Percentiles rank a stretch among this genome's conserved stretches.
These are phyloP conservation scores for Polydrusus tereticollis DNA, from an alignment of 2,888 invertebrate species.

Conservation along the genomic window DNA sequence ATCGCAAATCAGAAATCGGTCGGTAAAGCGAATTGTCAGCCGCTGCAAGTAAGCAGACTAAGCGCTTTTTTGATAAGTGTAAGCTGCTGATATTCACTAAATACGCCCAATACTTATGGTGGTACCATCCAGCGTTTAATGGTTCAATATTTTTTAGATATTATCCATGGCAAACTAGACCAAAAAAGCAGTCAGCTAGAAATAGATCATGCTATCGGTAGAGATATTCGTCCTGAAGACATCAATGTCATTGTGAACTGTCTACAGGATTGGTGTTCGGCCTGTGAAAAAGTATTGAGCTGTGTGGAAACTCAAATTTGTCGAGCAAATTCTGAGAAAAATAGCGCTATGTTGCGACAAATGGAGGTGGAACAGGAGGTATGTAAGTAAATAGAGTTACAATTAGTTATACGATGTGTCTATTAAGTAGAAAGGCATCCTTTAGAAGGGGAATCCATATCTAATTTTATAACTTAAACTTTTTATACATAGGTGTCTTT, in stretches of 20 bases:
- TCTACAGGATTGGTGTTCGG: constrained; percentile 89
- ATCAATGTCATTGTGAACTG: constrained; percentile 85
- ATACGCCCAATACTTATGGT: too few species aligned
- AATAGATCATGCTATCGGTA: constrained; percentile 93
- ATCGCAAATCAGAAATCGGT: too few species aligned
- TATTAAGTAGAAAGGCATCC: too few species aligned
- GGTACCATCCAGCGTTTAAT: too few species aligned
- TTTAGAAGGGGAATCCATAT: too few species aligned
- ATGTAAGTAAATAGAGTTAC: constrained; percentile 27
- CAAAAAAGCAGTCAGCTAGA: constrained; percentile 94
- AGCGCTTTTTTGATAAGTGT: too few species aligned
- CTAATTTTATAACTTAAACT: too few species aligned
- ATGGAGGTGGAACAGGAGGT: constrained; percentile 90
- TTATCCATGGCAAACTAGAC: constrained; percentile 95
- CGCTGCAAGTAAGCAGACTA: too few species aligned
- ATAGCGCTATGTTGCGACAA: constrained; percentile 82
- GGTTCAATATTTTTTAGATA: constrained; percentile 75
- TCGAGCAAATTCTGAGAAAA: constrained; percentile 88
- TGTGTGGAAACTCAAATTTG: constrained; percentile 92
- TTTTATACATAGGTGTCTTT: too few species aligned
- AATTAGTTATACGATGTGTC: background rate
- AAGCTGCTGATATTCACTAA: too few species aligned
- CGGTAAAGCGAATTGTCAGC: too few species aligned
- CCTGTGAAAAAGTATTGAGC: constrained; percentile 88
- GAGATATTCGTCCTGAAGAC: constrained; percentile 90